These are phyloP conservation scores for Oligia fasciuncula DNA, from an alignment of 2,888 invertebrate species.

Conservation along the genomic window DNA sequence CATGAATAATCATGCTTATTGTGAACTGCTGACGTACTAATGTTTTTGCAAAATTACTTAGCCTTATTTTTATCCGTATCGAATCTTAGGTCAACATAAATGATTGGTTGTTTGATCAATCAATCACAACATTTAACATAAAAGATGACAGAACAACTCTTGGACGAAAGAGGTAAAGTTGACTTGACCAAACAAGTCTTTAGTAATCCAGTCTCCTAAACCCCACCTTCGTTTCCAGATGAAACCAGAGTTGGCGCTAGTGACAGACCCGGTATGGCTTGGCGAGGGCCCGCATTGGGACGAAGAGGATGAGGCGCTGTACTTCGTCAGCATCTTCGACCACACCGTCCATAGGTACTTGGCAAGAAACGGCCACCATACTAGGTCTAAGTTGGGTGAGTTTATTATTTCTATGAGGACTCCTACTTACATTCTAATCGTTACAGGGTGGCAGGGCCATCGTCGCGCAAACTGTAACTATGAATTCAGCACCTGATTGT, in stretches of 20 bases:
- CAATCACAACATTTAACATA: background rate
- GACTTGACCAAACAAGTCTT: background rate
- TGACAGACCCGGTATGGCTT: slow-evolving; percentile 88
- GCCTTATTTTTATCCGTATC: background rate
- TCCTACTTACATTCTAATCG: background rate
- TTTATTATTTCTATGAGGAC: background rate
- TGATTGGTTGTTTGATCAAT: background rate
- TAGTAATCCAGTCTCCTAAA: background rate
- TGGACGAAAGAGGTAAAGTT: background rate
- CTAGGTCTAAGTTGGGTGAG: slow-evolving; percentile 87
- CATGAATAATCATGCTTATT: background rate
- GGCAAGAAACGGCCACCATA: slow-evolving; percentile 84
- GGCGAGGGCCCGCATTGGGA: slow-evolving; percentile 95
- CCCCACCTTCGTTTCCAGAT: slow-evolving; percentile 71
- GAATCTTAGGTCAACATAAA: background rate
- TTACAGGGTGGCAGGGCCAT: background rate
- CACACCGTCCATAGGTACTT: slow-evolving; percentile 87
- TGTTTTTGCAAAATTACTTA: background rate
- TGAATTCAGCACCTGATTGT: too few relatives aligned
- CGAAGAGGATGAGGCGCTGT: slow-evolving; percentile 89
- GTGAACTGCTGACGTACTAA: background rate
- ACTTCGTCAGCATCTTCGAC: slow-evolving; percentile 92
- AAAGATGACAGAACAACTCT: background rate
- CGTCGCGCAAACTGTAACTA: too few relatives aligned
- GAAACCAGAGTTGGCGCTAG: slow-evolving; percentile 82